Conservation (phyloP, 2,888 invertebrate genomes). For the Coremacera marginata region DNA sequence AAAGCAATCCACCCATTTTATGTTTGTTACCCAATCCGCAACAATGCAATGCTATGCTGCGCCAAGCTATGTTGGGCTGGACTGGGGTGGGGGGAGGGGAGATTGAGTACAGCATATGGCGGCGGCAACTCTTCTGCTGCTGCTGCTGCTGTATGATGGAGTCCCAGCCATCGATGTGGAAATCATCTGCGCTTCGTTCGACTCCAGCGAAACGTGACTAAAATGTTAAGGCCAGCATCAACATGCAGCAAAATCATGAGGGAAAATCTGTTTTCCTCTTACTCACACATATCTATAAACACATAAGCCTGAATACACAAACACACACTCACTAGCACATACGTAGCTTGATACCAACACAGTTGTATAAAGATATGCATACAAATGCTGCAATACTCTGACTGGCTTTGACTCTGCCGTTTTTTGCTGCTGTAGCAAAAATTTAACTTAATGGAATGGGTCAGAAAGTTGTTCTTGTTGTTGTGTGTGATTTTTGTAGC, state of each 20-base stretch:
- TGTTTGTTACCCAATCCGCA: constrained; percentile 36
- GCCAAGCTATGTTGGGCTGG: not conserved
- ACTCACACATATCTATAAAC: constrained; percentile 24
- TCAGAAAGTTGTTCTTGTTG: not conserved
- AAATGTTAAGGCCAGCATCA: constrained; percentile 59
- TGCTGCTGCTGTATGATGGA: not conserved
- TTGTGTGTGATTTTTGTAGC: not conserved
- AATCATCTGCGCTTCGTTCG: constrained; percentile 26
- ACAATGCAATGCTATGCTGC: not conserved
- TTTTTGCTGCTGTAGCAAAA: not conserved
- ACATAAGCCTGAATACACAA: constrained; percentile 5
- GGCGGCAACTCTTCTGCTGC: not conserved
- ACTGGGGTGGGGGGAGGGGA: too few species aligned
- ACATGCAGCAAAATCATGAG: constrained; percentile 40
- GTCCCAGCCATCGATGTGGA: constrained; percentile 19
- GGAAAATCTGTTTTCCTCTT: constrained; percentile 42
- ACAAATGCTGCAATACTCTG: not conserved
- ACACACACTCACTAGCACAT: not conserved
- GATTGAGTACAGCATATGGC: not conserved
- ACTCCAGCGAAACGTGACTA: constrained; percentile 61
- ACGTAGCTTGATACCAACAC: too few species aligned
- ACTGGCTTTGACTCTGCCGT: not conserved
- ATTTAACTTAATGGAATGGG: not conserved
- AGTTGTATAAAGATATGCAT: not conserved
- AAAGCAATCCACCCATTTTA: constrained; percentile 42